Conservation (phyloP, 2,797 vertebrate genomes). For the Ciconia nigra region DNA sequence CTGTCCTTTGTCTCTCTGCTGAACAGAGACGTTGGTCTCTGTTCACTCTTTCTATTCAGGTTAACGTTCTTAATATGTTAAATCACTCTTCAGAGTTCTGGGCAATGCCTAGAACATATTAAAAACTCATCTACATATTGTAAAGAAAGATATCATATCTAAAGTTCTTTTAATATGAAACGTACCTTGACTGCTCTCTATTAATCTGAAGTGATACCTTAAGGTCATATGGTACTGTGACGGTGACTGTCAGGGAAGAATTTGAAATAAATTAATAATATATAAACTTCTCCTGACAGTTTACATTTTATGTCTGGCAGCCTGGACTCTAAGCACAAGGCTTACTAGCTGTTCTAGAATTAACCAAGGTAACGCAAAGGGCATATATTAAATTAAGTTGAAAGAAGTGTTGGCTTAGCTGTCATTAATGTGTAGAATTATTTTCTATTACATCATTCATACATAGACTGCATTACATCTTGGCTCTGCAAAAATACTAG, state of each 20-base stretch:
- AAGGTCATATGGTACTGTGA: not conserved
- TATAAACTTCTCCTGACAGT: not conserved
- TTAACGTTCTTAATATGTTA: not conserved
- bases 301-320: not conserved
- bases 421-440: not conserved
- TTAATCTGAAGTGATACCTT: not conserved
- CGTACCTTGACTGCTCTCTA: not conserved
- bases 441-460: not conserved
- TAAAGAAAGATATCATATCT: not conserved
- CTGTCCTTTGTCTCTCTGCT: not conserved
- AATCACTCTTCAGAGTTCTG: not conserved
- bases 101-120: not conserved
- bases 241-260: not conserved
- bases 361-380: not conserved
- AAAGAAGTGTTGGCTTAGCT: not conserved
- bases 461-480: not conserved
- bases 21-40: not conserved
- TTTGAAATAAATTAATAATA: not conserved
- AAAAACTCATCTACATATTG: not conserved
- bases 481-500: not conserved
- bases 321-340: not conserved
- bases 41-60: not conserved
- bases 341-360: not conserved
- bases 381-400: not conserved
- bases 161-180: not conserved